Conservation (phyloP, 2,888 invertebrate genomes). For the Ectemnius lituratus region DNA sequence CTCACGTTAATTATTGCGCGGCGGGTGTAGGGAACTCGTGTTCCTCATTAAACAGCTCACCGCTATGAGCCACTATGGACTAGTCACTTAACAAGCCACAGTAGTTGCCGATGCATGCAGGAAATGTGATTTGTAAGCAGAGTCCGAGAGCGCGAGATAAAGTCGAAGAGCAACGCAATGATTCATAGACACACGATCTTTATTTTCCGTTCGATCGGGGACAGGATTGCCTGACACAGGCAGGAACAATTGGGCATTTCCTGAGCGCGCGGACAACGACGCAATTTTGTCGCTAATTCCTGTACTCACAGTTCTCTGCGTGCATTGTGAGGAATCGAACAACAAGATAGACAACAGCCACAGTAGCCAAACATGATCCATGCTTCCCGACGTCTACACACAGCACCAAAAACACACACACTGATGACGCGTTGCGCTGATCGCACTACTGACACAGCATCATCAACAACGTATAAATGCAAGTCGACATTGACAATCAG, state of each 20-base stretch:
- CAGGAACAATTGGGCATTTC: too few relatives aligned
- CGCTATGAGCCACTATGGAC: conserved; percentile 35
- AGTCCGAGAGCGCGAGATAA: conserved; percentile 26
- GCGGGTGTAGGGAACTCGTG: conserved; percentile 47
- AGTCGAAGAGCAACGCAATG: conserved; percentile 43
- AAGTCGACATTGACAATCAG: conserved; percentile 16
- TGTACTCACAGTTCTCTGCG: conserved; percentile 51
- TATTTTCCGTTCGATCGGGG: conserved; percentile 9
- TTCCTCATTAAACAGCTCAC: conserved; percentile 44
- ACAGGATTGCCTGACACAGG: background rate
- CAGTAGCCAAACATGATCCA: conserved; percentile 46
- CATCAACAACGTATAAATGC: conserved; percentile 29
- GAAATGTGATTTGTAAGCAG: conserved; percentile 24
- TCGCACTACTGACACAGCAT: conserved; percentile 36
- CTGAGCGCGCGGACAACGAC: too few relatives aligned
- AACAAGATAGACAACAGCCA: conserved; percentile 42
- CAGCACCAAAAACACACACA: conserved; percentile 38
- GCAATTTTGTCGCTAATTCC: too few relatives aligned
- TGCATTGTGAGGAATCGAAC: conserved; percentile 26
- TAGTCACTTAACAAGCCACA: conserved; percentile 19
- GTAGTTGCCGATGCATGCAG: conserved; percentile 14
- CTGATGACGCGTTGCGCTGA: conserved; percentile 10
- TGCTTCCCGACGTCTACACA: conserved; percentile 38
- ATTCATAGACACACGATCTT: conserved; percentile 38
- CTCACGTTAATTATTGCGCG: conserved; percentile 50